Conservation (phyloP, 2,113 vertebrate genomes). For the Chionodraco myersi region DNA sequence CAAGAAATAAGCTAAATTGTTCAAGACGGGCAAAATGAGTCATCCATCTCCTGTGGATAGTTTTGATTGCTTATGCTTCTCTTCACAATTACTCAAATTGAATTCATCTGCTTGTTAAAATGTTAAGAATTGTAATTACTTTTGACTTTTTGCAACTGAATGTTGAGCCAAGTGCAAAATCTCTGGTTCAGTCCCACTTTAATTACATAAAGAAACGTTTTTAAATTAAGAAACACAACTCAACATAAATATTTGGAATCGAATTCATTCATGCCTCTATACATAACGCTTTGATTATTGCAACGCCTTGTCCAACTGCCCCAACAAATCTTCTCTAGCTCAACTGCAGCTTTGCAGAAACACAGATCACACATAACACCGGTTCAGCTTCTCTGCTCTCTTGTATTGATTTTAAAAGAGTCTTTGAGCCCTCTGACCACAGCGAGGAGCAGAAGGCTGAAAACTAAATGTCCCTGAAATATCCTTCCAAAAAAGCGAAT, state of each 20-base stretch:
- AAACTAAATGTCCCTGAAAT: background rate
- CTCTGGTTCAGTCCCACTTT: background rate
- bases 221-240: background rate
- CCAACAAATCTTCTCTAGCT: background rate
- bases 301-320: background rate
- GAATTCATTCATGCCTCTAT: background rate
- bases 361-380: background rate
- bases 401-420: background rate
- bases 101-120: background rate
- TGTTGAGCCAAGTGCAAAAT: background rate
- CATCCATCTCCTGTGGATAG: too few species aligned
- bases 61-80: too few species aligned
- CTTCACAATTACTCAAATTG: background rate
- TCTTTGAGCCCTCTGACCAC: background rate
- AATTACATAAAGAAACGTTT: background rate
- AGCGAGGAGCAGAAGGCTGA: background rate
- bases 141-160: background rate
- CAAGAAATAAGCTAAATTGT: too few species aligned
- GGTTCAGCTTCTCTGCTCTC: background rate
- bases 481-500: background rate
- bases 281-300: too few species aligned
- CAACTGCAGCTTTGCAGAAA: background rate
- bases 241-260: background rate
- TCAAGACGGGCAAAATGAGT: too few species aligned
- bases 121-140: background rate